Conservation (phyloP, 2,113 vertebrate species). For the Mus spicilegus region DNA sequence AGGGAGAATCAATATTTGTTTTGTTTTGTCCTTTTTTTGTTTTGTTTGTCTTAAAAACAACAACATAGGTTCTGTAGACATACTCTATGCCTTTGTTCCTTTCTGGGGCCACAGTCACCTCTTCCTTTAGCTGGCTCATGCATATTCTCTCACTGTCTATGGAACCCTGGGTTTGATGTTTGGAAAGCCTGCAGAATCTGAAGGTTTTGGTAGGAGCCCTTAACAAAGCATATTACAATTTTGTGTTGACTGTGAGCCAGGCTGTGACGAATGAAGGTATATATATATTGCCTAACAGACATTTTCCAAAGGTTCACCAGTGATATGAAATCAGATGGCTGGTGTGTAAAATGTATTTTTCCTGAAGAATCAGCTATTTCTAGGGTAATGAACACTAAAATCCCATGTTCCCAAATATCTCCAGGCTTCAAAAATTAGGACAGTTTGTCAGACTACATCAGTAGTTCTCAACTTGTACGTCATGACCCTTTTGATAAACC, state of each 20-base stretch:
- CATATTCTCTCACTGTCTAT: not conserved
- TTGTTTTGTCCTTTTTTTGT: not conserved
- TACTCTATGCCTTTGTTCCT: not conserved
- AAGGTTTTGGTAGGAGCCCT: not conserved
- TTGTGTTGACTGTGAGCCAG: not conserved
- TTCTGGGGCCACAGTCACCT: not conserved
- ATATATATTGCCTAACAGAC: not conserved
- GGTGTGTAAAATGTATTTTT: not conserved
- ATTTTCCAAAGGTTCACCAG: not conserved
- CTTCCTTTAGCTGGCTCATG: not conserved
- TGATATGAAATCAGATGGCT: not conserved
- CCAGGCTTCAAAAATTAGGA: not conserved
- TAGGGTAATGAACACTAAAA: not conserved
- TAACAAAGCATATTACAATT: not conserved
- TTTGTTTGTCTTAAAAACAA: not conserved
- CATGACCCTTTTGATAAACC: not conserved
- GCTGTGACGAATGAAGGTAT: not conserved
- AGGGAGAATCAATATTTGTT: conserved; percentile 24
- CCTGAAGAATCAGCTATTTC: not conserved
- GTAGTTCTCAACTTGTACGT: not conserved
- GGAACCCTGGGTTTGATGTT: not conserved
- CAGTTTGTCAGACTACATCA: not conserved
- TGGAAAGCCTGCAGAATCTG: conserved; percentile 1
- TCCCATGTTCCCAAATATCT: not conserved
- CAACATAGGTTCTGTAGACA: conserved; percentile 31